phyloP scores from a whole-genome alignment of 2,113 vertebrate species.

The Heterochromis multidens region DNA sequence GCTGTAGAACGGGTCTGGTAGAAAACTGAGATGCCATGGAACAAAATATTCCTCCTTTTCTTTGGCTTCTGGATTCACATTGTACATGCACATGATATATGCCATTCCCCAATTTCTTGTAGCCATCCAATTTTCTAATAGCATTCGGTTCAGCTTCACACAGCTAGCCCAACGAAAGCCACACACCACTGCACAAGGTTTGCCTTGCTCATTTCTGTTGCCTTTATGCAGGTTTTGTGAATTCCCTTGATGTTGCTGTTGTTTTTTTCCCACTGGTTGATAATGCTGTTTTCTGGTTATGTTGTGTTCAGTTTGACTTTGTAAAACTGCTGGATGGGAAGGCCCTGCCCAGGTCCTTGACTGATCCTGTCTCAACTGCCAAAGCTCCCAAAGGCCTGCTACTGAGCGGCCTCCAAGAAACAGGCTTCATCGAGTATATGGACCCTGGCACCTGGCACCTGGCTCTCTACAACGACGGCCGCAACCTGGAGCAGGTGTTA shows the following conservation, averaged over 20 bases:
- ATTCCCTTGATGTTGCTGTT: background rate
- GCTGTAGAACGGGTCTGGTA: background rate
- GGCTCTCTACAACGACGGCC: conserved; percentile 95
- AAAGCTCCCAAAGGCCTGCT: conserved; percentile 87
- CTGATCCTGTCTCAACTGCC: conserved; percentile 79
- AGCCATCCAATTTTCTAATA: conserved; percentile 2
- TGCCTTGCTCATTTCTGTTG: background rate
- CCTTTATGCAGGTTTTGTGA: conserved; percentile 1
- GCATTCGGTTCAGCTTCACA: background rate
- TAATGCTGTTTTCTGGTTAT: conserved; percentile 10
- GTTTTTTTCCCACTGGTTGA: background rate
- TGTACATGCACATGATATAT: background rate
- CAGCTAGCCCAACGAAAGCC: conserved; percentile 10
- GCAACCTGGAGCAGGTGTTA: conserved; percentile 91
- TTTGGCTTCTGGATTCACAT: background rate
- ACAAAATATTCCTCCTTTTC: background rate
- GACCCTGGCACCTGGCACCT: conserved; percentile 95
- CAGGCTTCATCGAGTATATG: conserved; percentile 97
- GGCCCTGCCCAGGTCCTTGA: conserved; percentile 86
- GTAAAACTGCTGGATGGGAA: conserved; percentile 97
- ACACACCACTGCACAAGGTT: background rate
- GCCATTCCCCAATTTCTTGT: background rate
- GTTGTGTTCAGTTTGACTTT: conserved; percentile 88
- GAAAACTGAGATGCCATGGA: background rate
- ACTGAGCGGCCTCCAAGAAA: conserved; percentile 89